Conservation (phyloP, 2,888 invertebrate genomes). For the Anagyrus pseudococci region DNA sequence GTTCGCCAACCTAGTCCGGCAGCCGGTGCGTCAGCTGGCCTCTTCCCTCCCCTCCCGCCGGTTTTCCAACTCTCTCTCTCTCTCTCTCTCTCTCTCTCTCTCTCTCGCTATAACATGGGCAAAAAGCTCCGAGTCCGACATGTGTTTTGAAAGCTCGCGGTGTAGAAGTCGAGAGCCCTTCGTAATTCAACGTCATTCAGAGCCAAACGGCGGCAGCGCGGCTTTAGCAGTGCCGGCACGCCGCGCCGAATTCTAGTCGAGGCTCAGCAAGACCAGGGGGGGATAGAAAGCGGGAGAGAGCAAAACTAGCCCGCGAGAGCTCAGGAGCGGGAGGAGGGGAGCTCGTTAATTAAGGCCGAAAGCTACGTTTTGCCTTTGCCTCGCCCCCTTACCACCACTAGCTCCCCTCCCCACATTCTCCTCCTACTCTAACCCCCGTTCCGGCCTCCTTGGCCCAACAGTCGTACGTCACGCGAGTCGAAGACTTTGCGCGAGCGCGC, state of each 20-base stretch:
- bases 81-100: no score
- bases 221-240: no score
- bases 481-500: slow-evolving; percentile 27
- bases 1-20: neutral
- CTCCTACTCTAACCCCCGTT: no score
- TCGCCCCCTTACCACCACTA: no score
- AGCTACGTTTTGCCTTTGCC: slow-evolving; percentile 40
- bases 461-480: slow-evolving; percentile 41
- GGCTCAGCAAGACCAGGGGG: neutral
- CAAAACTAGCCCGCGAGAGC: slow-evolving; percentile 2
- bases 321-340: no score
- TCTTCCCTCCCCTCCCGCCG: neutral
- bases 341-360: slow-evolving; percentile 41
- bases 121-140: neutral
- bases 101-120: no score
- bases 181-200: neutral
- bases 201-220: no score
- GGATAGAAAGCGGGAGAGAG: no score
- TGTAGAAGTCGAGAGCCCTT: neutral
- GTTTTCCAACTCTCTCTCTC: no score
- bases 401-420: no score
- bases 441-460: neutral
- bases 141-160: no score
- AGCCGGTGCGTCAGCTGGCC: neutral
- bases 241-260: neutral